Percentiles rank a stretch among this genome's conserved stretches.
Evolutionary conservation across 2,797 vertebrate species (phyloP).

Genomic region (Pogonophryne albipinna): DNA sequence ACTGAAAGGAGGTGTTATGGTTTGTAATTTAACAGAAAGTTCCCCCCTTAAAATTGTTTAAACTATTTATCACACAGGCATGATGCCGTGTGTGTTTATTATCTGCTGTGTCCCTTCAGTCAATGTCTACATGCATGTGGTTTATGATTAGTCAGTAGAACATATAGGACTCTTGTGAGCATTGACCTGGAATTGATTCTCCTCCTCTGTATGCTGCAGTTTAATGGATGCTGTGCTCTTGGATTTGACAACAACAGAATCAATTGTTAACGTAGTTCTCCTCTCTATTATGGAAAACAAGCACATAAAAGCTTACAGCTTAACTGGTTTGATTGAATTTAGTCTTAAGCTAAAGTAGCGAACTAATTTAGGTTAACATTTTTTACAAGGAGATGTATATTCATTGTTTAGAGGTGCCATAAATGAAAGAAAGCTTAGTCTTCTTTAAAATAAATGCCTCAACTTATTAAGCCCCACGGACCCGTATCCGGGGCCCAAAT

Average conservation of each 20-base stretch:
- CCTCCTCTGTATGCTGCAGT: conserved; percentile 35
- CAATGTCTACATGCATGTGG: conserved; percentile 23
- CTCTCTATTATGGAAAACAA: conserved; percentile 2
- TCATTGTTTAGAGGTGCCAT: background rate
- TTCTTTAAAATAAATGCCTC: background rate
- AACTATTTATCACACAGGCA: background rate
- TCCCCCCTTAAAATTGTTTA: background rate
- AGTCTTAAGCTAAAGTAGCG: background rate
- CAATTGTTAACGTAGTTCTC: conserved; percentile 18
- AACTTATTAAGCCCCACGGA: too few species aligned
- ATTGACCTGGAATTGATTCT: conserved; percentile 76
- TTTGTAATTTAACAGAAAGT: conserved; percentile 26
- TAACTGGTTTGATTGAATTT: conserved; percentile 2
- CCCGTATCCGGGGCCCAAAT: too few species aligned
- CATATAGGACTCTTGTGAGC: conserved; percentile 49
- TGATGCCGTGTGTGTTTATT: background rate
- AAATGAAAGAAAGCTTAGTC: background rate
- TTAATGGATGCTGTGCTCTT: conserved; percentile 36
- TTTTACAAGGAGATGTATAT: background rate
- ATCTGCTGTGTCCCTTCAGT: conserved; percentile 8
- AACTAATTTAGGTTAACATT: background rate
- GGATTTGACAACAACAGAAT: conserved; percentile 47
- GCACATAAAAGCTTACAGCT: conserved; percentile 19
- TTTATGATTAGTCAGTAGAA: conserved; percentile 62
- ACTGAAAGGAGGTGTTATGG: conserved; percentile 27